Conservation (phyloP, 2,797 vertebrate genomes). For the Chelidonichthys spinosus region DNA sequence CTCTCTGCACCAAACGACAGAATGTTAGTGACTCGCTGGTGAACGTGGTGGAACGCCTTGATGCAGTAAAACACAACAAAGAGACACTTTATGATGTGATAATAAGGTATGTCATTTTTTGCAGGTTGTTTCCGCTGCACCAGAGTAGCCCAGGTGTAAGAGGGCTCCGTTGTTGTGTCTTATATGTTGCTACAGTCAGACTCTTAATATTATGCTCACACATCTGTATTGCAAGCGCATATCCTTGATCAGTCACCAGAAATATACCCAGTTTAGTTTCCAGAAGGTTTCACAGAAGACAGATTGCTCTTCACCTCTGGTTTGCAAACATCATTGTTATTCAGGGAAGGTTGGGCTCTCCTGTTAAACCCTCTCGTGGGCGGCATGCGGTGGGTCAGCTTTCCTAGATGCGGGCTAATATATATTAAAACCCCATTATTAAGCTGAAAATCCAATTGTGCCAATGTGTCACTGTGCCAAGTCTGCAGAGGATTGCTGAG, state of each 20-base stretch:
- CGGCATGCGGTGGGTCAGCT: slow-evolving; percentile 51
- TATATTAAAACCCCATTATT: slow-evolving; percentile 67
- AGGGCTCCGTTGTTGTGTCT: neutral
- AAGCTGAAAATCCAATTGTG: slow-evolving; percentile 67
- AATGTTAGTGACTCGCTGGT: neutral
- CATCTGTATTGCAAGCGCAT: neutral
- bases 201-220: neutral
- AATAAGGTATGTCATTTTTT: neutral
- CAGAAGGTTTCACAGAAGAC: slow-evolving; percentile 40
- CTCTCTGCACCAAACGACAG: neutral
- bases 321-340: slow-evolving; percentile 42
- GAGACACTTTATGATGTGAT: neutral
- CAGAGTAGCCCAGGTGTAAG: neutral
- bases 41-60: neutral
- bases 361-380: slow-evolving; percentile 33
- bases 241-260: neutral
- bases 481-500: slow-evolving; percentile 65
- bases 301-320: slow-evolving; percentile 22
- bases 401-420: slow-evolving; percentile 44
- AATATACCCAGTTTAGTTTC: slow-evolving; percentile 23
- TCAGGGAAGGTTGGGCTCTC: slow-evolving; percentile 34
- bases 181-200: too few species aligned
- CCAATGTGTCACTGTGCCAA: slow-evolving; percentile 53
- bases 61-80: too few species aligned
- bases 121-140: neutral